These are phyloP conservation scores for Passer domesticus DNA, from an alignment of 2,113 vertebrate species.

Conservation along the genomic window DNA sequence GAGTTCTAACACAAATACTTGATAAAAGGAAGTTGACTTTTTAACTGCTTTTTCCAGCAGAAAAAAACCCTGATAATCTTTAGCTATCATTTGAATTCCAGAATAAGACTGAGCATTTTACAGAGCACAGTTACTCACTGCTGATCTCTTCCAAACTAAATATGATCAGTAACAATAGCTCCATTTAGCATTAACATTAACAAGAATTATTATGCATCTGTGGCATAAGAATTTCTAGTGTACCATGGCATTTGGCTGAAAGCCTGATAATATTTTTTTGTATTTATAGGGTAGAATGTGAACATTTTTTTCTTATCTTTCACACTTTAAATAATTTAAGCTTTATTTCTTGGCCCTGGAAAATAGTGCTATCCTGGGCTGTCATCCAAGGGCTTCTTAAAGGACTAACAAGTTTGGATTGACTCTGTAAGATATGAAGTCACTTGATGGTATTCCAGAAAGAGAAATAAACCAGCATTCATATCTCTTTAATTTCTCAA, in stretches of 20 bases:
- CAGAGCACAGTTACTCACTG: background rate
- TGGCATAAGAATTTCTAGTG: background rate
- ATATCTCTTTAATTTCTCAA: background rate
- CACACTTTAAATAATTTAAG: constrained; percentile 18
- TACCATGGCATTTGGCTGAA: constrained; percentile 26
- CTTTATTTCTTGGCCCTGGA: constrained; percentile 14
- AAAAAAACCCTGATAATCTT: background rate
- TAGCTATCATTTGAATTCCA: background rate
- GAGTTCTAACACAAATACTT: background rate
- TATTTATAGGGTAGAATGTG: background rate
- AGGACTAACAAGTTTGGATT: background rate
- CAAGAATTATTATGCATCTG: constrained; percentile 5
- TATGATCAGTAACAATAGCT: background rate
- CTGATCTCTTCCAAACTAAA: constrained; percentile 8
- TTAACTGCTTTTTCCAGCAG: background rate
- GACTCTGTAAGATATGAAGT: background rate
- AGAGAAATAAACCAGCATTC: background rate
- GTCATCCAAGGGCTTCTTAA: constrained; percentile 16
- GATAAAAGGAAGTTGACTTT: background rate
- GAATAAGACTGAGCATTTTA: background rate
- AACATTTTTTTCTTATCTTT: background rate
- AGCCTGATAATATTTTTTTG: background rate
- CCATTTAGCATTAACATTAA: background rate
- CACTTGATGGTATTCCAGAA: background rate
- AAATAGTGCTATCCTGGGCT: background rate